Evolutionary conservation across 2,113 vertebrate genomes (phyloP).

Genomic region (Pampusana beccarii): DNA sequence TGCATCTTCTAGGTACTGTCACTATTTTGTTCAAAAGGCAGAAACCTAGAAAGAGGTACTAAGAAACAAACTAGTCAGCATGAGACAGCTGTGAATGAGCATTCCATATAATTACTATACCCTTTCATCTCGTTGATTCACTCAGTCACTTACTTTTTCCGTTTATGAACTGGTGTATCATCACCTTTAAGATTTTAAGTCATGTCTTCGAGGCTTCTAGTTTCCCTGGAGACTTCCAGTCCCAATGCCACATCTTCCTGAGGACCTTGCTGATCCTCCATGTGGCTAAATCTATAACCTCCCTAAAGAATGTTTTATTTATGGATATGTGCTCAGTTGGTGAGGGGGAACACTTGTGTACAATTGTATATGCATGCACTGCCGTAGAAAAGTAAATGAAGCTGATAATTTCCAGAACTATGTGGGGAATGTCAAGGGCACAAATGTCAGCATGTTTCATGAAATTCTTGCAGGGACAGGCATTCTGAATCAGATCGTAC

Average conservation of each 20-base stretch:
- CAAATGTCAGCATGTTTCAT: not conserved
- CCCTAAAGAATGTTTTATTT: slow-evolving; percentile 6
- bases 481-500: not conserved
- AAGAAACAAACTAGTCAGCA: not conserved
- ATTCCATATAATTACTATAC: not conserved
- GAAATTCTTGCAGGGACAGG: not conserved
- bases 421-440: not conserved
- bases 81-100: not conserved
- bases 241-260: not conserved
- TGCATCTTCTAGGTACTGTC: not conserved
- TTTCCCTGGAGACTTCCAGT: not conserved
- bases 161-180: not conserved
- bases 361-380: not conserved
- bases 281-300: not conserved
- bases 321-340: not conserved
- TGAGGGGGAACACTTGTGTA: not conserved
- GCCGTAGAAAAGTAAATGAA: slow-evolving; percentile 34
- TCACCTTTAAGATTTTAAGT: not conserved
- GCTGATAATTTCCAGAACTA: slow-evolving; percentile 15
- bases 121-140: not conserved
- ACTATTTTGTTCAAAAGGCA: not conserved
- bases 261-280: not conserved
- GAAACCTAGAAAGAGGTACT: not conserved
- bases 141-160: not conserved
- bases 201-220: not conserved